Evolutionary conservation across 2,113 vertebrate genomes (phyloP).

Genomic region (Excalfactoria chinensis): DNA sequence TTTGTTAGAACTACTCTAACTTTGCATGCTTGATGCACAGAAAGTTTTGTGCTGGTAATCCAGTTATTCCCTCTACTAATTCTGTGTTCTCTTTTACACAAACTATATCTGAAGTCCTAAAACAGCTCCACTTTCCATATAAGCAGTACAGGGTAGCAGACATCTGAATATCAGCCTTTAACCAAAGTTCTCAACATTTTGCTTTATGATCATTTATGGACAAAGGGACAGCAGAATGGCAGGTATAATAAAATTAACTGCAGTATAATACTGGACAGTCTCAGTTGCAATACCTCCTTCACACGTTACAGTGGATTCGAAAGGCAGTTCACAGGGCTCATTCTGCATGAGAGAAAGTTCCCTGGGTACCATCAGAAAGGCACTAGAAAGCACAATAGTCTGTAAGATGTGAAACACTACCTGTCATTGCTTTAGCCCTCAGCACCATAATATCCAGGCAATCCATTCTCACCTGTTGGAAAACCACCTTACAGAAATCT

Average conservation of each 20-base stretch:
- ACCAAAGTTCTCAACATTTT: neutral
- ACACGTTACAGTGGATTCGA: accelerated
- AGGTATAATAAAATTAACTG: neutral
- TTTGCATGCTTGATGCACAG: neutral
- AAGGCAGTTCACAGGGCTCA: neutral
- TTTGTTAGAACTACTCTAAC: neutral
- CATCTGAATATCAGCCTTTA: neutral
- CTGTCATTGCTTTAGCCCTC: neutral
- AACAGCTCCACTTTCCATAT: neutral
- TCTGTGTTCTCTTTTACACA: neutral
- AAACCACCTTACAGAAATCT: neutral
- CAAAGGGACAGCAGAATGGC: neutral
- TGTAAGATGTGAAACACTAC: accelerated
- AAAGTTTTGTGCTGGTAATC: neutral
- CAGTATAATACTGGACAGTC: neutral
- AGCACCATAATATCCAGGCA: neutral
- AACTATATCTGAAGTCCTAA: neutral
- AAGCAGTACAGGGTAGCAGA: neutral
- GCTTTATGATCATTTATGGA: neutral
- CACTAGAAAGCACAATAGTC: neutral
- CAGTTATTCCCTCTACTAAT: neutral
- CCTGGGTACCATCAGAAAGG: neutral
- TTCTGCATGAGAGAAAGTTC: neutral
- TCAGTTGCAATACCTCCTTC: neutral
- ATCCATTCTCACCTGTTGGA: neutral